A percentile compares a stretch with the other conserved stretches of the same genome.
Conservation (phyloP, 23 tunicate species). For the Oikopleura dioica region DNA sequence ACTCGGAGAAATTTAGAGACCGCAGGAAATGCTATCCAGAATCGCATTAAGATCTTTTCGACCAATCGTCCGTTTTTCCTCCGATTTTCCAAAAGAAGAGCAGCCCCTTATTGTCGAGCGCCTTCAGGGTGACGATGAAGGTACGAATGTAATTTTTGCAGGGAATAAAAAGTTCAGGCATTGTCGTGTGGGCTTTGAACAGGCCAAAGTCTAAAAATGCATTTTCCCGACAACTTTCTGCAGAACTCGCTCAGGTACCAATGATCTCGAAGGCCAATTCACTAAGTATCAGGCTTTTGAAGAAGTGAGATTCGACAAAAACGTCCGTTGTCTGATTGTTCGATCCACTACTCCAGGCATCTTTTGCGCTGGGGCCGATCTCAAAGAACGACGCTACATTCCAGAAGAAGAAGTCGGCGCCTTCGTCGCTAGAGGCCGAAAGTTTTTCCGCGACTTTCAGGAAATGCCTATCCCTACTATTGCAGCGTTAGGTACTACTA, state of each 20-base stretch:
- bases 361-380: conserved; percentile 82
- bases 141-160: background rate
- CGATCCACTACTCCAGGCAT: conserved; percentile 42
- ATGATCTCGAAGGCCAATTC: too few species aligned
- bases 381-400: conserved; percentile 74
- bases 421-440: conserved; percentile 39
- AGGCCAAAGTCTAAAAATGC: conserved; percentile 63
- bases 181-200: conserved; percentile 61
- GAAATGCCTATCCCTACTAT: conserved; percentile 63
- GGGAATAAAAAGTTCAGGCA: conserved; percentile 10
- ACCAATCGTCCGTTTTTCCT: background rate
- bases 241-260: background rate
- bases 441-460: conserved; percentile 33
- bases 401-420: conserved; percentile 68
- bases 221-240: background rate
- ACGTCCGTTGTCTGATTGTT: background rate
- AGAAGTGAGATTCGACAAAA: background rate
- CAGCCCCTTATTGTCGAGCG: conserved; percentile 17
- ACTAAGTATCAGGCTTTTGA: too few species aligned
- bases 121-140: conserved; percentile 29
- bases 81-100: background rate
- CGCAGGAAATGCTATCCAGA: background rate
- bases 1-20: background rate
- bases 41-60: background rate
- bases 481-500: conserved; percentile 69